Base-by-base conservation (phyloP, 1,140 invertebrate species). In the Colletes latitarsis region DNA sequence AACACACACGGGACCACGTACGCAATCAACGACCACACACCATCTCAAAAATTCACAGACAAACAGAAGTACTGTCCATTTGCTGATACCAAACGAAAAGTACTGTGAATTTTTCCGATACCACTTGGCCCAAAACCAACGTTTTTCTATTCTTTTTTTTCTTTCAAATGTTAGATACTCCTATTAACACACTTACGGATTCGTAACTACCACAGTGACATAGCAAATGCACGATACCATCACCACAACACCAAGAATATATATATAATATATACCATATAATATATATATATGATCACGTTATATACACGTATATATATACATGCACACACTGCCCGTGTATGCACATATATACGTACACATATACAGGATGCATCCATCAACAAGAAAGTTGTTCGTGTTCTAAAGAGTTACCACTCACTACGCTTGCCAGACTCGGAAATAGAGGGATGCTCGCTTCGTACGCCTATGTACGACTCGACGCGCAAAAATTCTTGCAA, bases 221-320 rank as follows among this genome's bases (percentile, higher is more conserved):
- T 90, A 92, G 92, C 92, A 93, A 93, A 93, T 93, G 92, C 92
- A 93, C 92, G 90, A 93, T 92, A 93, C 92, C 92, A 93, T 91
- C 92, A 93, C 92, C 92, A 93, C 89, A 91, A 93, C 91, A 92
- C 91, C 91, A 92, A 92, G 84, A 89, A 78, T 87, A 84, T 70
- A 87, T 81, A 60, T 72, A 81, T 68, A 30, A 82, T 84, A 53
- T 85, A 82, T 64, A 63, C 66, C 52, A 57, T 30, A 67, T 52
- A 49, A 62, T 30, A 39, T 14, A 39, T 46, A 74, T 46, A 46
- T 21, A n/a, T 55, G 17, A 60, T n/a, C 43, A 49, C 74, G 41
- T 81, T 55, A 19, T 79, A 60, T 78, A 64, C 85, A 52, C 58
- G 63, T 79, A 83, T 63, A 49, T 83, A 79, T 41, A 52, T 12